Percentiles rank a stretch among this genome's conserved stretches.
These are phyloP conservation scores for Notarius quadriscutis DNA, from an alignment of 2,113 vertebrate genomes.

Conservation along the genomic window DNA sequence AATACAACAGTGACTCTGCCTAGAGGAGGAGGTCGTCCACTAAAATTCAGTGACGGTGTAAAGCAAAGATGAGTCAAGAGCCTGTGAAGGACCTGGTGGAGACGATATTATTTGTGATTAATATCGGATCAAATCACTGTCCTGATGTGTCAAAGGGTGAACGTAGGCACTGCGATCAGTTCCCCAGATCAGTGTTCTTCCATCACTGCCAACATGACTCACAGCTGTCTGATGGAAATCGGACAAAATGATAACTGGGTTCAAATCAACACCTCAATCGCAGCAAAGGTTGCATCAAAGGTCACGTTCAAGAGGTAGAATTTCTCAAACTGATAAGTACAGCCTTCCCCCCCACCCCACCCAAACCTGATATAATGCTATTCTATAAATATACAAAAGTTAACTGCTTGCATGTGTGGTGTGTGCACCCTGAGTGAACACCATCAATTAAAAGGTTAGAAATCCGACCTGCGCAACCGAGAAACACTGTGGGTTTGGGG, in stretches of 20 bases:
- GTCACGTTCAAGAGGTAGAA: background rate
- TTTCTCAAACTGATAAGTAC: background rate
- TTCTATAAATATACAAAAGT: background rate
- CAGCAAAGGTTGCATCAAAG: slow-evolving; percentile 18
- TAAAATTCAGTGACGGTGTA: background rate
- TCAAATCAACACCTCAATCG: background rate
- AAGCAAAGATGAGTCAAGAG: too few species aligned
- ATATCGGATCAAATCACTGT: background rate
- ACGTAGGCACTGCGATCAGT: background rate
- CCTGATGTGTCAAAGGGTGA: background rate
- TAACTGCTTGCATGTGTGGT: background rate
- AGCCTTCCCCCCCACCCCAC: background rate
- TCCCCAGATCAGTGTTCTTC: background rate
- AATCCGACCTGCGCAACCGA: slow-evolving; percentile 46
- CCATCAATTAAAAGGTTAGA: slow-evolving; percentile 44
- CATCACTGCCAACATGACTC: background rate
- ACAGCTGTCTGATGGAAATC: slow-evolving; percentile 11
- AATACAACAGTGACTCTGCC: background rate
- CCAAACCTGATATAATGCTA: background rate
- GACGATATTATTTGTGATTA: background rate
- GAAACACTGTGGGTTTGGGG: slow-evolving; percentile 52
- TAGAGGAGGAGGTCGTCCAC: background rate
- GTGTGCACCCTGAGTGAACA: background rate
- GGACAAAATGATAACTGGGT: background rate
- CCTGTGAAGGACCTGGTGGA: too few species aligned